phyloP scores from a whole-genome alignment of 1,140 invertebrate species.

The Tribolium castaneum region DNA sequence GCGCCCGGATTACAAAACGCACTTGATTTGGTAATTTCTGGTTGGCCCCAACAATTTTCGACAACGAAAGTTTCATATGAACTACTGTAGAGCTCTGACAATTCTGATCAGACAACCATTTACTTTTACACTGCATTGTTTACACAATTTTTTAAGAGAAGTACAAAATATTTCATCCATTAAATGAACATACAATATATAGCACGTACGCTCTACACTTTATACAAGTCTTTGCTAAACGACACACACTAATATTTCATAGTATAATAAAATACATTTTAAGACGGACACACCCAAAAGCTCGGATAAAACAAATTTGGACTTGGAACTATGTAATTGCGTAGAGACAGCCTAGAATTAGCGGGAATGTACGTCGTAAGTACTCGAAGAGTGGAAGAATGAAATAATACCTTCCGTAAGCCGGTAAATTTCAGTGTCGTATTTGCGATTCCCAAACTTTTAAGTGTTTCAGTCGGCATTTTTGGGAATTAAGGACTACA shows the following conservation, averaged over 20 bases:
- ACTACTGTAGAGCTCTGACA: slow-evolving; percentile 42
- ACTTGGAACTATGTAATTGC: background rate
- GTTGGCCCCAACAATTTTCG: slow-evolving; percentile 37
- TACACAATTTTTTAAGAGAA: slow-evolving; percentile 39
- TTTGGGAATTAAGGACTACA: slow-evolving; percentile 37
- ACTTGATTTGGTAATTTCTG: slow-evolving; percentile 31
- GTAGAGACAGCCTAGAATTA: slow-evolving; percentile 4
- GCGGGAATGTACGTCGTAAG: slow-evolving; percentile 38
- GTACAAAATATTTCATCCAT: slow-evolving; percentile 40
- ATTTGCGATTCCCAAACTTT: slow-evolving; percentile 41
- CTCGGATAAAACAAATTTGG: slow-evolving; percentile 30
- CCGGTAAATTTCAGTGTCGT: background rate
- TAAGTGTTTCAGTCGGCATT: slow-evolving; percentile 41
- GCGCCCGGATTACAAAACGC: background rate
- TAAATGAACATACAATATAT: slow-evolving; percentile 39
- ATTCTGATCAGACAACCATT: slow-evolving; percentile 34
- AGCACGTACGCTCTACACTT: slow-evolving; percentile 40
- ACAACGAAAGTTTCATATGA: slow-evolving; percentile 37
- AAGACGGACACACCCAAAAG: slow-evolving; percentile 37
- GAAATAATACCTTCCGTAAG: slow-evolving; percentile 25
- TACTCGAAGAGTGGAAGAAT: slow-evolving; percentile 26
- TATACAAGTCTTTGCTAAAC: slow-evolving; percentile 41
- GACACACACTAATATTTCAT: slow-evolving; percentile 34
- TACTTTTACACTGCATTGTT: slow-evolving; percentile 38
- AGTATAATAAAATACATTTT: slow-evolving; percentile 37